Conservation (phyloP, 2,113 vertebrate genomes). For the Petrocephalus zakoni region DNA sequence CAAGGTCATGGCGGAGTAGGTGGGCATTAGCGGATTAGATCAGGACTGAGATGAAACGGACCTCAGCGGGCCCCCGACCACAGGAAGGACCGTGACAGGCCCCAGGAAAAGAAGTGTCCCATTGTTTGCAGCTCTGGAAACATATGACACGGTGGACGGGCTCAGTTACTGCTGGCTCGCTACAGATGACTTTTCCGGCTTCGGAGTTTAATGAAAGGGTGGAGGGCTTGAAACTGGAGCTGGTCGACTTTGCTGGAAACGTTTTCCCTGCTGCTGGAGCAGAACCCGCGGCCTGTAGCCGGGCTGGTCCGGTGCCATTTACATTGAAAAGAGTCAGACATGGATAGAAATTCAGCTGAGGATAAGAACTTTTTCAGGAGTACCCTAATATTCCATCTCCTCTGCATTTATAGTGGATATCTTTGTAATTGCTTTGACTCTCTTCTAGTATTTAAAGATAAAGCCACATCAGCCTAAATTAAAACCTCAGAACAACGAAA, state of each 20-base stretch:
- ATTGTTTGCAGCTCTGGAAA: not conserved
- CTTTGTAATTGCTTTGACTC: not conserved
- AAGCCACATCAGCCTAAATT: not conserved
- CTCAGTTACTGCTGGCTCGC: slow-evolving; percentile 11
- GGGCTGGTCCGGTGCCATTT: not conserved
- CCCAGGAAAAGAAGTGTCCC: not conserved
- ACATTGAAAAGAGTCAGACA: not conserved
- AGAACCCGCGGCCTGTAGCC: not conserved
- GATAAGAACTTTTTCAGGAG: not conserved
- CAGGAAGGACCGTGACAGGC: not conserved
- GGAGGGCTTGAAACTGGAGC: slow-evolving; percentile 8
- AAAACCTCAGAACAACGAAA: slow-evolving; percentile 2
- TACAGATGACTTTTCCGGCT: not conserved
- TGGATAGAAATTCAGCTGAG: not conserved
- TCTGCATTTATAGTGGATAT: not conserved
- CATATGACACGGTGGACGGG: slow-evolving; percentile 18
- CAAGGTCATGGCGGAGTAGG: not conserved
- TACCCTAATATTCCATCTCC: not conserved
- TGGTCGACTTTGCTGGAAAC: not conserved
- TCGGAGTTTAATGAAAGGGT: slow-evolving; percentile 1
- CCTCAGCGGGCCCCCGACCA: not conserved
- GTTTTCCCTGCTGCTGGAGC: not conserved
- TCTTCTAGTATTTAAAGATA: not conserved
- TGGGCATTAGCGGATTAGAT: not conserved
- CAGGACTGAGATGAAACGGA: not conserved